Evolutionary conservation across 2,888 invertebrate species (phyloP).

Genomic region (Reticulitermes lucifugus): DNA sequence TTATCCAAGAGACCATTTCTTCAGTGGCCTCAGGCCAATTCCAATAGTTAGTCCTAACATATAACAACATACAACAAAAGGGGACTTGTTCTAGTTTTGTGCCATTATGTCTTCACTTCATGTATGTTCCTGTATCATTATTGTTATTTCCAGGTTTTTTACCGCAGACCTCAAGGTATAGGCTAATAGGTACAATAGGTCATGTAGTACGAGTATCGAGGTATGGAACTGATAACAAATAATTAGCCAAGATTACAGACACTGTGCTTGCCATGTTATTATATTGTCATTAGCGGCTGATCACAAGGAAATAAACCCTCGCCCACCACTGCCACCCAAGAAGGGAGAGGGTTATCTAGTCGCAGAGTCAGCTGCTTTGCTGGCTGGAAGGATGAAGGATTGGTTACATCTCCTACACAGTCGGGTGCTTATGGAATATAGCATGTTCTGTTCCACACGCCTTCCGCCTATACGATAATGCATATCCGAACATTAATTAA

Average conservation of each 20-base stretch:
- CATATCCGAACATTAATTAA: too few relatives aligned
- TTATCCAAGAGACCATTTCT: not conserved
- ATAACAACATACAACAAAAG: not conserved
- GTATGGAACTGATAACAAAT: constrained; percentile 34
- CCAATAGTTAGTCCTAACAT: not conserved
- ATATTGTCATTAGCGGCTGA: constrained; percentile 48
- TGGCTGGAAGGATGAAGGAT: constrained; percentile 16
- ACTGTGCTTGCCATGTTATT: constrained; percentile 42
- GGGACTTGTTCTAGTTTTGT: not conserved
- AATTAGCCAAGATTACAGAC: constrained; percentile 39
- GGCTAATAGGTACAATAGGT: constrained; percentile 19
- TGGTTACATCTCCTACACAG: not conserved
- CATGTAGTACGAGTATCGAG: not conserved
- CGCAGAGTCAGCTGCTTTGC: constrained; percentile 25
- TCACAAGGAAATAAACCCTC: constrained; percentile 38
- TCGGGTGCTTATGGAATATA: not conserved
- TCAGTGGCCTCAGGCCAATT: not conserved
- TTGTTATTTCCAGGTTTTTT: not conserved
- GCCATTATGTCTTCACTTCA: not conserved
- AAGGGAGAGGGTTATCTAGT: constrained; percentile 21
- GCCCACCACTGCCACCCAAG: not conserved
- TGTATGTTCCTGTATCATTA: not conserved
- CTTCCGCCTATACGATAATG: too few relatives aligned
- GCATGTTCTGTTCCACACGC: not conserved
- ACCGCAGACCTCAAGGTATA: not conserved